phyloP scores from a whole-genome alignment of 2,797 vertebrate genomes.

The Sciaenops ocellatus region DNA sequence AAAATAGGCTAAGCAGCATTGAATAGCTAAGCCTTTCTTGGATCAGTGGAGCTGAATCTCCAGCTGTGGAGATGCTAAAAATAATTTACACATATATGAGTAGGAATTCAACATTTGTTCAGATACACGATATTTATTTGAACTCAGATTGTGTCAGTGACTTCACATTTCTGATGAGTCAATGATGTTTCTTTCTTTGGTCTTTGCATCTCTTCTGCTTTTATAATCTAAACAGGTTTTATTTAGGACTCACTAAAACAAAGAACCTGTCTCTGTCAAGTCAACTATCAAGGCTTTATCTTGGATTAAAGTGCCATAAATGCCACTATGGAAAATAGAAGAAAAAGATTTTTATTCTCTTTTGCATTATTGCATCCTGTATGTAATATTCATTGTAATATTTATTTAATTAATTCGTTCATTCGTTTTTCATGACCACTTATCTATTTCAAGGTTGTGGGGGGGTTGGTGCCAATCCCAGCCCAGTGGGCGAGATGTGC shows the following conservation, averaged over 20 bases:
- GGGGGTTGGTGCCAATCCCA: too few relatives aligned
- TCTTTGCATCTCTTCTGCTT: background rate
- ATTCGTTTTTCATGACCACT: too few relatives aligned
- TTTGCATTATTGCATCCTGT: background rate
- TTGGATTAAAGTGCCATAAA: background rate
- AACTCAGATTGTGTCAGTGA: conserved; percentile 17
- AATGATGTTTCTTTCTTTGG: conserved; percentile 5
- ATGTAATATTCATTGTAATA: background rate
- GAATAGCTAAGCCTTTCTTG: conserved; percentile 28
- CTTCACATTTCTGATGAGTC: conserved; percentile 40
- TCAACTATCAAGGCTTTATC: background rate
- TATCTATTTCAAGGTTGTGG: too few relatives aligned
- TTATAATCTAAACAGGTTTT: conserved; percentile 11
- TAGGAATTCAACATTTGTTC: conserved; percentile 32
- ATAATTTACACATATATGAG: conserved; percentile 12
- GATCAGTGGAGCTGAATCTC: conserved; percentile 38
- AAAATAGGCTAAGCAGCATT: conserved; percentile 35
- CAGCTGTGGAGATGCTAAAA: conserved; percentile 32
- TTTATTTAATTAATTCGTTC: too few relatives aligned
- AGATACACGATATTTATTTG: conserved; percentile 23
- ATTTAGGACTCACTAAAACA: conserved; percentile 24
- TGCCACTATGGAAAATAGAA: background rate
- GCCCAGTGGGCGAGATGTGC: too few relatives aligned
- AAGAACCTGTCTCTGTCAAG: background rate
- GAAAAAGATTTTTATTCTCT: background rate